A percentile compares a stretch with the other conserved stretches of the same genome.
Conservation (phyloP, 2,113 vertebrate genomes). For the Tetrao urogallus region DNA sequence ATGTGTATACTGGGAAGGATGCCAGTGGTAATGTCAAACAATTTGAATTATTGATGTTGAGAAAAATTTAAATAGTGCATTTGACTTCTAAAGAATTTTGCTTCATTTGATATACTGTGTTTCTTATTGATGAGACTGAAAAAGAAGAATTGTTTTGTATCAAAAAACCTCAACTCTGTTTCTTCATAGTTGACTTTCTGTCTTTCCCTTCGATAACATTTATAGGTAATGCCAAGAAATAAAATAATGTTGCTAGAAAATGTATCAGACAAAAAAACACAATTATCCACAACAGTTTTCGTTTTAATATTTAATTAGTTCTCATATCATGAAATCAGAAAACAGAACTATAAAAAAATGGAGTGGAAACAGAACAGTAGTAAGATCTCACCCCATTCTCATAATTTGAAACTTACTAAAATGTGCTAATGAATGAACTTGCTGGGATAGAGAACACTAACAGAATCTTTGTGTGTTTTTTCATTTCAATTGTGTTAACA, state of each 20-base stretch:
- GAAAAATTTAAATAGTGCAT: slow-evolving; percentile 46
- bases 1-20: slow-evolving; percentile 55
- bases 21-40: slow-evolving; percentile 65
- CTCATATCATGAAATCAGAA: not conserved
- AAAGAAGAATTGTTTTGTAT: not conserved
- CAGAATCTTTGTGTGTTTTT: not conserved
- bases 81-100: not conserved
- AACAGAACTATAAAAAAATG: not conserved
- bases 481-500: not conserved
- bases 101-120: slow-evolving; percentile 8
- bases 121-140: not conserved
- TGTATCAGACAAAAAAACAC: not conserved
- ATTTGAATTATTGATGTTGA: slow-evolving; percentile 61
- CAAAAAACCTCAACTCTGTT: not conserved
- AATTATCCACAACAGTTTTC: not conserved
- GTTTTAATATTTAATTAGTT: not conserved
- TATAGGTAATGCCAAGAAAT: not conserved
- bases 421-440: not conserved
- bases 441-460: not conserved
- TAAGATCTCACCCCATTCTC: not conserved
- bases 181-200: not conserved
- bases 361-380: not conserved
- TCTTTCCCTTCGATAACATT: not conserved
- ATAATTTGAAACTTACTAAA: not conserved
- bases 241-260: not conserved